phyloP scores from a whole-genome alignment of 2,888 invertebrate species.

The Drosophila eohydei region DNA sequence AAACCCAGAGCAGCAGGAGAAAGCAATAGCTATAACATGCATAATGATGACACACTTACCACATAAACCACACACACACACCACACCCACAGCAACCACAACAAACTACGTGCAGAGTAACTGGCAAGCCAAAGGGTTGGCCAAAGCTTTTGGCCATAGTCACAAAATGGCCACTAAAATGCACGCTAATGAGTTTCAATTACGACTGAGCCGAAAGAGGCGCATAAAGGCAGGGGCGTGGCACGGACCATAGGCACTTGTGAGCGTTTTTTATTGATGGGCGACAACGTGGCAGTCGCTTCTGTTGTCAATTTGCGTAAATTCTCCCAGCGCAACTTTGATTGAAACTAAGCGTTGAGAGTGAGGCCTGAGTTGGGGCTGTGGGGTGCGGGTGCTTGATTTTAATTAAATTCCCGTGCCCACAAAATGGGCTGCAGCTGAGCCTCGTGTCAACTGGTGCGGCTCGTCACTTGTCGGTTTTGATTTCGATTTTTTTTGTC shows the following conservation, averaged over 20 bases:
- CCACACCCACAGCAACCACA: constrained; percentile 31
- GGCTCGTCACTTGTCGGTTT: constrained; percentile 69
- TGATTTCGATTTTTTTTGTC: constrained; percentile 52
- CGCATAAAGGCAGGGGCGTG: not conserved
- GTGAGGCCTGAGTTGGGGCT: constrained; percentile 5
- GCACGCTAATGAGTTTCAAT: constrained; percentile 81
- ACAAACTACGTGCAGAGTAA: constrained; percentile 30
- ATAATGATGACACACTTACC: constrained; percentile 78
- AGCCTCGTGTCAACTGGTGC: constrained; percentile 43
- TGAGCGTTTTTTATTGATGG: constrained; percentile 66
- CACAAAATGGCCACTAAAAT: constrained; percentile 76
- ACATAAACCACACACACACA: constrained; percentile 69
- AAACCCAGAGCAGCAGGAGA: constrained; percentile 26
- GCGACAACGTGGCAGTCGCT: constrained; percentile 62
- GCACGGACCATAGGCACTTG: constrained; percentile 30
- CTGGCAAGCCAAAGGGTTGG: constrained; percentile 66
- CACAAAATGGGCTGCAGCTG: constrained; percentile 68
- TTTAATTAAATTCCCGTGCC: constrained; percentile 78
- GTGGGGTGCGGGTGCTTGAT: constrained; percentile 37
- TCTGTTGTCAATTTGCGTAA: constrained; percentile 75
- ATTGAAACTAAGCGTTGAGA: constrained; percentile 76
- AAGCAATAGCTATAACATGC: constrained; percentile 50
- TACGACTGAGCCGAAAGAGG: constrained; percentile 52
- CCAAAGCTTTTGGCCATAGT: constrained; percentile 37
- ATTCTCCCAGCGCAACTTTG: constrained; percentile 70